phyloP scores from a whole-genome alignment of 2,888 invertebrate genomes.

The Scrobipalpa costella region DNA sequence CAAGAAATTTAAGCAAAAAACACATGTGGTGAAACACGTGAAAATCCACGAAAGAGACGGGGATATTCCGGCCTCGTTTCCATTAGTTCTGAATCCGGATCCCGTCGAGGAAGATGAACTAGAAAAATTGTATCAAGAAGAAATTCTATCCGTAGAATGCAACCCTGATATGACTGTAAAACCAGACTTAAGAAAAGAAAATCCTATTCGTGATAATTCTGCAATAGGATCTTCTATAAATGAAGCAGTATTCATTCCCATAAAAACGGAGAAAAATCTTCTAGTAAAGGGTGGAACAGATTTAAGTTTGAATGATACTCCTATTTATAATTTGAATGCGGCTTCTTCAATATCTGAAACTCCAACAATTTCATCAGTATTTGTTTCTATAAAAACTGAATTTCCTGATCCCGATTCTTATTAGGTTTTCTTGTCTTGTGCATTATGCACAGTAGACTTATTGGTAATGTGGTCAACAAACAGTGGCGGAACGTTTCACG shows the following conservation, averaged over 20 bases:
- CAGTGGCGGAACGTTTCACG: not conserved
- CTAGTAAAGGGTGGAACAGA: not conserved
- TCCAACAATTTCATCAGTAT: not conserved
- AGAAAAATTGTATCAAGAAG: not conserved
- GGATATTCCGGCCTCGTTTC: not conserved
- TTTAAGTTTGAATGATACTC: not conserved
- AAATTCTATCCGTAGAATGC: not conserved
- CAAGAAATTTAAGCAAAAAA: constrained; percentile 29
- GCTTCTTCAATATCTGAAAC: not conserved
- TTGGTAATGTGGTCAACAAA: too few relatives aligned
- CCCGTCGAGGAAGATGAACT: not conserved
- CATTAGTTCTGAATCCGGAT: not conserved
- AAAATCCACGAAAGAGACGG: not conserved
- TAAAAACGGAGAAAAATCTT: not conserved
- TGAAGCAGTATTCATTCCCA: not conserved
- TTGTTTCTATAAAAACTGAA: constrained; percentile 3
- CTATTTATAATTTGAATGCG: too few relatives aligned
- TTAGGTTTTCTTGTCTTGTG: not conserved
- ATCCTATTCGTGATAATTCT: not conserved
- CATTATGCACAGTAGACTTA: not conserved
- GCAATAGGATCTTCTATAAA: not conserved
- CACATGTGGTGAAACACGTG: constrained; percentile 26
- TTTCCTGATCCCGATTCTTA: not conserved
- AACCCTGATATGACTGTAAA: not conserved
- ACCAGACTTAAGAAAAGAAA: not conserved